Conservation (phyloP, 2,888 invertebrate genomes). For the Caenorhabditis wallacei region DNA sequence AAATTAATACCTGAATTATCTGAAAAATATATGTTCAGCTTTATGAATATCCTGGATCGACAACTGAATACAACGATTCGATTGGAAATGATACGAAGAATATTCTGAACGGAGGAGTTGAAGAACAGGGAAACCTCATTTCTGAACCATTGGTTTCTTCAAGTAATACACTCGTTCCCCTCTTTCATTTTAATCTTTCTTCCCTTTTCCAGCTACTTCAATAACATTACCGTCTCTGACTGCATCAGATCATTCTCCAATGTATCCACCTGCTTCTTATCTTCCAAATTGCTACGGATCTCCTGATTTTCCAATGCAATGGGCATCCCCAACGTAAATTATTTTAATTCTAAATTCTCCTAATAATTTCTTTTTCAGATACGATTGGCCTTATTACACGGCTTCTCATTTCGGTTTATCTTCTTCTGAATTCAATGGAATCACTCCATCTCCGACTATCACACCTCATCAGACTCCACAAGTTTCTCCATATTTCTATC, state of each 20-base stretch:
- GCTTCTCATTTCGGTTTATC: constrained; percentile 25
- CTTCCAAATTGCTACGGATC: constrained; percentile 37
- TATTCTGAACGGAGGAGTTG: background rate
- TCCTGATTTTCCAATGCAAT: constrained; percentile 55
- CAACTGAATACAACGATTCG: constrained; percentile 22
- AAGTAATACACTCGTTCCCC: background rate
- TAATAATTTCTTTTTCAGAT: constrained; percentile 32
- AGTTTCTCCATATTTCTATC: constrained; percentile 60
- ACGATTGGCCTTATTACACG: constrained; percentile 42
- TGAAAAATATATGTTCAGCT: constrained; percentile 11
- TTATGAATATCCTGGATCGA: constrained; percentile 46
- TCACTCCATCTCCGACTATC: constrained; percentile 19
- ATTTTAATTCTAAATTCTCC: background rate
- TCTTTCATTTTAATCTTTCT: background rate
- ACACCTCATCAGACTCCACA: constrained; percentile 58
- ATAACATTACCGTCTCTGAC: constrained; percentile 9
- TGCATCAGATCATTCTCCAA: constrained; percentile 24
- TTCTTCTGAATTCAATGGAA: constrained; percentile 36
- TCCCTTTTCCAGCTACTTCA: constrained; percentile 21
- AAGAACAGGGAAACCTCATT: constrained; percentile 1
- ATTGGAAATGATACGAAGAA: constrained; percentile 9
- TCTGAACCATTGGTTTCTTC: constrained; percentile 45
- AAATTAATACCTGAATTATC: too few species aligned
- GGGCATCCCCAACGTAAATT: constrained; percentile 41
- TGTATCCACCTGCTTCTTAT: constrained; percentile 39